A percentile compares a stretch with the other conserved stretches of the same genome.
Conservation (phyloP, 2,888 invertebrate species). For the Hirudinaria manillensis region DNA sequence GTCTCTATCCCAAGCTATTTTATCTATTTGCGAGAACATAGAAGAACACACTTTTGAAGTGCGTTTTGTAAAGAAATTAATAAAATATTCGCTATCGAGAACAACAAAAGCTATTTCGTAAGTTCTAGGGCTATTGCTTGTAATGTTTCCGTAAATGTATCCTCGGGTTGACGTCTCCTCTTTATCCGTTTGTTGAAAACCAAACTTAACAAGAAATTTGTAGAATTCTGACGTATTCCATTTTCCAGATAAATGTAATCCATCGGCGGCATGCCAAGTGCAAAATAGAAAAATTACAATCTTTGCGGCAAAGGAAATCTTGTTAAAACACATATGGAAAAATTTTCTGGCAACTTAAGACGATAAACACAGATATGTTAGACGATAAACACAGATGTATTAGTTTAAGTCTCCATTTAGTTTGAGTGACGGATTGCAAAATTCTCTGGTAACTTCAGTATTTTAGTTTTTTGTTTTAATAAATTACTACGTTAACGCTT, state of each 20-base stretch:
- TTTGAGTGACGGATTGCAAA: too few species aligned
- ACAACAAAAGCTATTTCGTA: constrained; percentile 76
- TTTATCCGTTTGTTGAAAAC: constrained; percentile 84
- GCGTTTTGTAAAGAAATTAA: constrained; percentile 80
- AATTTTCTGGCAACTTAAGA: neutral
- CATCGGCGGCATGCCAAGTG: neutral
- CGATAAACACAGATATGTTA: too few species aligned
- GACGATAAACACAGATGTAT: too few species aligned
- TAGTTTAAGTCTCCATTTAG: too few species aligned
- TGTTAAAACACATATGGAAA: neutral
- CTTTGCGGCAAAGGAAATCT: neutral
- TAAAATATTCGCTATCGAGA: constrained; percentile 77
- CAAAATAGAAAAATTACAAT: neutral
- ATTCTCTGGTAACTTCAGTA: too few species aligned
- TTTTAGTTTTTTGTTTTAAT: too few species aligned
- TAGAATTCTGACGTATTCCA: constrained; percentile 62
- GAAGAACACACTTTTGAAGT: constrained; percentile 66
- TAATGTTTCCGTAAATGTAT: constrained; percentile 91
- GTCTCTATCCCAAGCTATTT: constrained; percentile 73
- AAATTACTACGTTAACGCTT: too few species aligned
- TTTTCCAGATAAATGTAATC: constrained; percentile 47
- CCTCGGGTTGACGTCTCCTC: constrained; percentile 80
- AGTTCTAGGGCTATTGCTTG: constrained; percentile 58
- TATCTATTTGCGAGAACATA: constrained; percentile 79
- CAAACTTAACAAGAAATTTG: constrained; percentile 82